A percentile compares a stretch with the other conserved stretches of the same genome.
Conservation (phyloP, 2,113 vertebrate genomes). For the Xyliphius kryptos region DNA sequence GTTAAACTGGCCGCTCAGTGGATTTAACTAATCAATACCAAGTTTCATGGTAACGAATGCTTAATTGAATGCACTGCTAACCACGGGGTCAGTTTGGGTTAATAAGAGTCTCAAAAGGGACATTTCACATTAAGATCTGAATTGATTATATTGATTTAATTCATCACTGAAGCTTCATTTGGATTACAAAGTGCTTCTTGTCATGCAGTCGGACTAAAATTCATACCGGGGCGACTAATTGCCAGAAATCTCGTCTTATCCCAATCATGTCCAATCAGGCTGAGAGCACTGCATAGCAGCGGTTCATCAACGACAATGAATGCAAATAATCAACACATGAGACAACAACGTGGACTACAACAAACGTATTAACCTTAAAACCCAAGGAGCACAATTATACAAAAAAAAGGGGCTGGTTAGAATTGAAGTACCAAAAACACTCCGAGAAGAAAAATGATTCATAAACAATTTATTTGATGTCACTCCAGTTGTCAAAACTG, state of each 20-base stretch:
- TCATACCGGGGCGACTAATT: not conserved
- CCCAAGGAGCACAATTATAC: not conserved
- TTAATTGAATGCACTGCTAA: not conserved
- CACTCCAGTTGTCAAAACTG: constrained; percentile 58
- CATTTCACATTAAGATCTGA: not conserved
- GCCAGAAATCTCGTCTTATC: not conserved
- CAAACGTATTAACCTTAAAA: constrained; percentile 6
- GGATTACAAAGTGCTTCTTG: not conserved
- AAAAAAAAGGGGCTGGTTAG: too few species aligned
- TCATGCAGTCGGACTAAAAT: constrained; percentile 2
- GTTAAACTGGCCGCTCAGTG: not conserved
- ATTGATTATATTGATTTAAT: constrained; percentile 7
- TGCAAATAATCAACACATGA: constrained; percentile 1
- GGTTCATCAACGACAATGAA: constrained; percentile 5
- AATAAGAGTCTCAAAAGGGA: not conserved
- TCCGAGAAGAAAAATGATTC: constrained; percentile 2
- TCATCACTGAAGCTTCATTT: constrained; percentile 1
- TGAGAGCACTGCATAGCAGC: not conserved
- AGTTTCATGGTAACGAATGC: not conserved
- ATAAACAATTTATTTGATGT: constrained; percentile 63
- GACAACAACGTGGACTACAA: constrained; percentile 9
- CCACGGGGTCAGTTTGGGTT: constrained; percentile 1
- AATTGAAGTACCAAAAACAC: not conserved
- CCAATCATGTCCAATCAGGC: not conserved
- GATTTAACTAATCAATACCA: not conserved